phyloP scores from a whole-genome alignment of 2,113 vertebrate genomes.

The Pyrgilauda ruficollis region DNA sequence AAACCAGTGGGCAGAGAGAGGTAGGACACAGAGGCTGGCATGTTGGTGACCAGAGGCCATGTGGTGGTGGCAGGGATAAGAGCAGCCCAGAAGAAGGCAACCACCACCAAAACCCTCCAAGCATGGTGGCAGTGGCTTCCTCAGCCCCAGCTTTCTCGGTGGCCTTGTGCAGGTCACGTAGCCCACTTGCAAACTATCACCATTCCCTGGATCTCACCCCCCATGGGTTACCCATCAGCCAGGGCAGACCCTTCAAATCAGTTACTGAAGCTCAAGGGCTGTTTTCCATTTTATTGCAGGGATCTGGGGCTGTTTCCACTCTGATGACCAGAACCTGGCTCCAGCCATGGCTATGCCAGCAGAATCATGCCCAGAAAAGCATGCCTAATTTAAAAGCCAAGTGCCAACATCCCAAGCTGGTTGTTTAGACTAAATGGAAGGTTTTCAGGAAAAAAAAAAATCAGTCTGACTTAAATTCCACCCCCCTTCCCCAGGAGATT shows the following conservation, averaged over 20 bases:
- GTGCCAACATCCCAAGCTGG: not conserved
- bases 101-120: not conserved
- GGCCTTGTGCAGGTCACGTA: not conserved
- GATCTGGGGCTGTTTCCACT: not conserved
- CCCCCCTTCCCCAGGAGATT: conserved; percentile 33
- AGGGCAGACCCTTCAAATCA: not conserved
- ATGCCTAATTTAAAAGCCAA: not conserved
- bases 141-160: not conserved
- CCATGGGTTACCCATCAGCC: not conserved
- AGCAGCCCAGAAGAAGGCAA: not conserved
- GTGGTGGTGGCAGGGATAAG: not conserved
- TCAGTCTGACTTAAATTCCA: conserved; percentile 30
- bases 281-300: not conserved
- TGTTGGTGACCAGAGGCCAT: rapidly evolving
- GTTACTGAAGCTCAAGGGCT: not conserved
- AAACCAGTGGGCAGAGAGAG: not conserved
- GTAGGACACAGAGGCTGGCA: not conserved
- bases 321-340: not conserved
- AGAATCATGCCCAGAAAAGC: not conserved
- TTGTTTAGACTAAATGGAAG: conserved; percentile 45
- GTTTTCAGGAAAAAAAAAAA: not conserved
- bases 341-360: not conserved
- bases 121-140: not conserved
- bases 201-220: not conserved
- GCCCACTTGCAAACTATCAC: not conserved